Percentiles rank a stretch among this genome's conserved stretches.
Conservation (phyloP, 2,113 vertebrate genomes). For the Sturnus vulgaris region DNA sequence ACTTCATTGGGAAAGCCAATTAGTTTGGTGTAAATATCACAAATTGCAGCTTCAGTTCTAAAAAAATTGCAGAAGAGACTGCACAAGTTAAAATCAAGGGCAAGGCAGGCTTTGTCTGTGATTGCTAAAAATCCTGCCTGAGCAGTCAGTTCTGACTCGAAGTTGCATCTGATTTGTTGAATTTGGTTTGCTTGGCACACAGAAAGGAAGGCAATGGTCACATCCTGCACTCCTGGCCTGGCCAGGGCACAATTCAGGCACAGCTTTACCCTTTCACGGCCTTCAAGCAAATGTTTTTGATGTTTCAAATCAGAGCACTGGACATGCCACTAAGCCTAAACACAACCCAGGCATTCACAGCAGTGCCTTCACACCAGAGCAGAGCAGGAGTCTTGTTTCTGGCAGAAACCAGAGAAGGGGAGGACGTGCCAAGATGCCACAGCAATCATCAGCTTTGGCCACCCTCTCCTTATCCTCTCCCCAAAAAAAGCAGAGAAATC, state of each 20-base stretch:
- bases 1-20: background rate
- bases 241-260: background rate
- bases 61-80: background rate
- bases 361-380: background rate
- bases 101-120: background rate
- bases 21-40: background rate
- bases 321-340: background rate
- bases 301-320: background rate
- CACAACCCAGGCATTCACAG: background rate
- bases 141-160: background rate
- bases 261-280: background rate
- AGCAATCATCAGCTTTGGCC: background rate
- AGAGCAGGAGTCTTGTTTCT: background rate
- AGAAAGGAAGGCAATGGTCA: background rate
- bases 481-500: constrained; percentile 10
- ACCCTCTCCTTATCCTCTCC: background rate
- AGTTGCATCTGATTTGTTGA: background rate
- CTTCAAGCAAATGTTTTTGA: background rate
- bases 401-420: constrained; percentile 3
- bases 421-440: background rate
- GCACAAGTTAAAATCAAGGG: background rate
- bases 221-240: background rate
- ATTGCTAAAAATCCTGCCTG: background rate
- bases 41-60: background rate
- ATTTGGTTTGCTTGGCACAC: constrained; percentile 30